A percentile compares a stretch with the other conserved stretches of the same genome.
Evolutionary conservation across 2,113 vertebrate genomes (phyloP).

Genomic region (Tursiops truncatus): DNA sequence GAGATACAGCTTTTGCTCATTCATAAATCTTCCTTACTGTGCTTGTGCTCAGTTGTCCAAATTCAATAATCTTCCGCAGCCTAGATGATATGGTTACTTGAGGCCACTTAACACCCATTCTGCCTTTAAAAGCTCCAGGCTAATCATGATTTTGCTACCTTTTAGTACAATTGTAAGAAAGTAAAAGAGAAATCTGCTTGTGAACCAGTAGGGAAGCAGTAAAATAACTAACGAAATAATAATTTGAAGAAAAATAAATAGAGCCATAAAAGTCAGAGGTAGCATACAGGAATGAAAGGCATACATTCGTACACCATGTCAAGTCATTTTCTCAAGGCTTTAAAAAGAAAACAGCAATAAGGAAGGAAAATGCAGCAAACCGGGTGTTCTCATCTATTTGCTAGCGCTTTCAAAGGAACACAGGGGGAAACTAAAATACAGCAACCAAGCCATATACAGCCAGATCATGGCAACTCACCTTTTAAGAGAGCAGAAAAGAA

Average conservation of each 20-base stretch:
- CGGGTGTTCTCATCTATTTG: not conserved
- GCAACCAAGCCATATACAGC: not conserved
- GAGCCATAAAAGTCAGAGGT: not conserved
- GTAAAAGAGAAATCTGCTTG: not conserved
- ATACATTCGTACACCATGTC: not conserved
- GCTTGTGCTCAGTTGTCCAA: not conserved
- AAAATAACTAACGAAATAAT: not conserved
- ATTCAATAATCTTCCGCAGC: not conserved
- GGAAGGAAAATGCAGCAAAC: conserved; percentile 12
- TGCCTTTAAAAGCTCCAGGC: not conserved
- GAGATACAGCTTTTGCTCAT: not conserved
- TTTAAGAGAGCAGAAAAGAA: not conserved
- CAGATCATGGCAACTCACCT: not conserved
- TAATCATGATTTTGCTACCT: not conserved
- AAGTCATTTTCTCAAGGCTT: not conserved
- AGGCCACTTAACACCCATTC: not conserved
- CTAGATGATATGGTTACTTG: not conserved
- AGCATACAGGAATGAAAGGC: not conserved
- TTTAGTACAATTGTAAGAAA: not conserved
- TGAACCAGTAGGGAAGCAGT: not conserved
- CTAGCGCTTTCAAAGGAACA: conserved; percentile 4
- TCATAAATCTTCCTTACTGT: not conserved
- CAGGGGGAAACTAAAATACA: not conserved
- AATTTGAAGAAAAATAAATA: conserved; percentile 17
- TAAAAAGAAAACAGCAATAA: not conserved